phyloP scores from a whole-genome alignment of 2,888 invertebrate species.

The Ormyrus rosae region DNA sequence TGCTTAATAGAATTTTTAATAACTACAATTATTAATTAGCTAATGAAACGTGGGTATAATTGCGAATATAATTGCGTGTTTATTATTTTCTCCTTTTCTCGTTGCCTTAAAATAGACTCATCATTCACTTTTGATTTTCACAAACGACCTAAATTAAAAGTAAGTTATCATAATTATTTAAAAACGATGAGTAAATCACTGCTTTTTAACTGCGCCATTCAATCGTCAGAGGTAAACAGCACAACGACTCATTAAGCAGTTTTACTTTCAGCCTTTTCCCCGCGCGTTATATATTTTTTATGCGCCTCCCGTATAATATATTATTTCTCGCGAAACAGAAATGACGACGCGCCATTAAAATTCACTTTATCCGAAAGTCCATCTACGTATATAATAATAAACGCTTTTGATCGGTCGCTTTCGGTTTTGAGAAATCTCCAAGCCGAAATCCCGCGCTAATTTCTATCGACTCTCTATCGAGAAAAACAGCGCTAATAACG shows the following conservation, averaged over 20 bases:
- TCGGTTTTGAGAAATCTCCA: slow-evolving; percentile 25
- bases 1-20: no score
- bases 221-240: background rate
- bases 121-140: background rate
- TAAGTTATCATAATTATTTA: background rate
- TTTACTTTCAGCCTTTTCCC: background rate
- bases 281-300: background rate
- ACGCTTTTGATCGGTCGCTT: background rate
- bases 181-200: background rate
- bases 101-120: no score
- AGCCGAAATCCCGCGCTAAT: slow-evolving; percentile 11
- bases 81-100: no score
- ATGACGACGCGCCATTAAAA: slow-evolving; percentile 13
- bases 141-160: background rate
- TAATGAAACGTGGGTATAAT: no score
- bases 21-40: no score
- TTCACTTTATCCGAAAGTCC: slow-evolving; percentile 10
- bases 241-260: slow-evolving; percentile 18
- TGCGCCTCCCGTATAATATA: background rate
- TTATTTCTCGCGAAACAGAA: background rate
- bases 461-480: background rate
- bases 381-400: background rate
- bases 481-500: background rate
- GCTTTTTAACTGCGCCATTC: background rate
- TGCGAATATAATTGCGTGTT: no score